Evolutionary conservation across 2,113 vertebrate species (phyloP), one percentile per base, ranked within the genome.

Genomic region (Andinoacara biseriatus): DNA sequence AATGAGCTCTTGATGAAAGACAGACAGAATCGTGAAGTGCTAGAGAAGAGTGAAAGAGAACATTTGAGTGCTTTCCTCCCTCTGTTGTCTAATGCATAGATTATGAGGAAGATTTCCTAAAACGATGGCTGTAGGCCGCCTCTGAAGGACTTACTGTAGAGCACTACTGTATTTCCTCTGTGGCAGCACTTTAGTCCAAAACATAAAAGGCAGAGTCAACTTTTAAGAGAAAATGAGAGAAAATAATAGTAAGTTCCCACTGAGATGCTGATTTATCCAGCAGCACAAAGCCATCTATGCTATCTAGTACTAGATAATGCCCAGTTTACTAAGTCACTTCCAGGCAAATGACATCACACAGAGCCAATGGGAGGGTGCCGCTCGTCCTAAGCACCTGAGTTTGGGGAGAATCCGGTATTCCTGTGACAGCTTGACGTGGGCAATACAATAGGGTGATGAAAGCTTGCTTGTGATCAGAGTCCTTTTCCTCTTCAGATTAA

Each of bases 401-500:
- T 84, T 86, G 62, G 52, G 80, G 61, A 49, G 79, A 90, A 91
- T 89, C 72, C 58, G 3, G 79, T 84, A 83, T 88, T 88, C 22
- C 35, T 78, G 69, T 81, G 88, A 87, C 88, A 89, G 46, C 40
- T 65, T 75, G 86, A 87, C 79, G 89, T 83, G 82, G 86, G 87
- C 81, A 89, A 86, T 58, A 91, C 87, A 93, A 93, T 82, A 58
- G 91, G 82, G 82, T 91, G 93, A 93, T 93, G 93, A 93, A 94
- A 93, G 89, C 87, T 85, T 89, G 90, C 84, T 86, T 88, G 88
- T 76, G 87, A 91, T 90, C 86, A 90, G 91, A 93, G 85, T 76
- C 81, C 80, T 89, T 90, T 91, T 91, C 88, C 86, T 91, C 91
- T 87, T 89, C 90, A 92, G 93, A 94, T 93, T 91, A 95, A 92